Evolutionary conservation across 2,113 vertebrate genomes (phyloP).

Genomic region (Abramis brama): DNA sequence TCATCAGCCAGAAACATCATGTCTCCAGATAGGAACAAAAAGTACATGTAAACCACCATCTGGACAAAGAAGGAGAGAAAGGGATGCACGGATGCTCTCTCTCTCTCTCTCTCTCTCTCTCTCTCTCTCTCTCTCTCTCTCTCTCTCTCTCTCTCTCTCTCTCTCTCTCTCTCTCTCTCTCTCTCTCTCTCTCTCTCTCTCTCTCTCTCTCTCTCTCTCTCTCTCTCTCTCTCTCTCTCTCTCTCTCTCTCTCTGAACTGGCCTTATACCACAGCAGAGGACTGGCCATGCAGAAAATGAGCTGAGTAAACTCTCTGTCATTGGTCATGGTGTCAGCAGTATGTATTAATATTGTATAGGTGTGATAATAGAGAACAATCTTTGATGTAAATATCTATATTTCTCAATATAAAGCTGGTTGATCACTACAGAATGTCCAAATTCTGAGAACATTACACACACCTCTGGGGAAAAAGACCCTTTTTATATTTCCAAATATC

Average conservation of each 20-base stretch:
- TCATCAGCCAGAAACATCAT: not conserved
- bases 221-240: constrained; percentile 24
- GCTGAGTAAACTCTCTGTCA: not conserved
- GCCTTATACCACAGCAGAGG: constrained; percentile 9
- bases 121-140: constrained; percentile 17
- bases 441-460: not conserved
- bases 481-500: not conserved
- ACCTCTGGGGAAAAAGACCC: not conserved
- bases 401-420: not conserved
- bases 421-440: not conserved
- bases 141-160: constrained; percentile 15
- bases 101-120: not conserved
- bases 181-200: constrained; percentile 20
- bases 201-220: not conserved
- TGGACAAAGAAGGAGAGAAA: not conserved
- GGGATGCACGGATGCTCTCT: not conserved
- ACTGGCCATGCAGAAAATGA: constrained; percentile 33
- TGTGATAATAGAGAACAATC: not conserved
- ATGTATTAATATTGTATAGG: not conserved
- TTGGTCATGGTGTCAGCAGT: not conserved
- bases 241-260: constrained; percentile 6
- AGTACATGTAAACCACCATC: constrained; percentile 5
- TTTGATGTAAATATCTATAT: not conserved
- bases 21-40: constrained; percentile 7
- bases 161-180: not conserved